Base-by-base conservation (phyloP, 2,113 vertebrate genomes). In the Salvelinus namaycush region DNA sequence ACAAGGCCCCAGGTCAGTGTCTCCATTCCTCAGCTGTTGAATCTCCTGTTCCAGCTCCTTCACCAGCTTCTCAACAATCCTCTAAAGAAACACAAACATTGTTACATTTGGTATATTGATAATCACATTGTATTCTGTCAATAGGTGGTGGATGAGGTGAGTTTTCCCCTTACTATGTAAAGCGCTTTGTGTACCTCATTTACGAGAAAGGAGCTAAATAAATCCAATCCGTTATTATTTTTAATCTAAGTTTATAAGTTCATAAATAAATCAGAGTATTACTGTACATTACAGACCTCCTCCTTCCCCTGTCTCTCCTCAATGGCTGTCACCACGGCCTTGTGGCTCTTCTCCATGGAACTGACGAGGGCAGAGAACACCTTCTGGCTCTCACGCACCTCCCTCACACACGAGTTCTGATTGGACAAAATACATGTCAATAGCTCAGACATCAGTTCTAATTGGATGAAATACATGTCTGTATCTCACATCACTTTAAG, bases 321-420 rank as follows among this genome's bases (percentile, higher is more conserved):
- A 24, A 93, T 91, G 2, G 82, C 85, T 5, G 80, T 18, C 20
- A 93, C 82, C 0, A 94, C 84, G 0, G 81, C 85, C 81, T 90
- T 92, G 86, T 93, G 93, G 71, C 78, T 91, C 75, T 84, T 89
- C 79, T 93, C 93, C 83, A 93, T 91, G 1, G 87, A 81, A 44
- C 80, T 83, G 8, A 93, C 85, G 5, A 94, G 78, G 22, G 74
- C 84, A 0, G 91, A 92, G 57, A 94, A 93, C 48, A 93, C 86
- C 75, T 85, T 90, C 72, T 93, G 90, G 74, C 92, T 93, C 68
- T 93, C 92, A 57, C 90, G 86, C 49, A 93, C 91, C 83, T 93
- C 93, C 54, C 88, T 85, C 8, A 90, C 87, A 82, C 92, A 92
- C 8, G 90, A 91, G 82, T 59, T 92, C 93, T 94, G 81, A 68